Base-by-base conservation (phyloP, 2,797 vertebrate genomes). In the Lagocephalus sceleratus region DNA sequence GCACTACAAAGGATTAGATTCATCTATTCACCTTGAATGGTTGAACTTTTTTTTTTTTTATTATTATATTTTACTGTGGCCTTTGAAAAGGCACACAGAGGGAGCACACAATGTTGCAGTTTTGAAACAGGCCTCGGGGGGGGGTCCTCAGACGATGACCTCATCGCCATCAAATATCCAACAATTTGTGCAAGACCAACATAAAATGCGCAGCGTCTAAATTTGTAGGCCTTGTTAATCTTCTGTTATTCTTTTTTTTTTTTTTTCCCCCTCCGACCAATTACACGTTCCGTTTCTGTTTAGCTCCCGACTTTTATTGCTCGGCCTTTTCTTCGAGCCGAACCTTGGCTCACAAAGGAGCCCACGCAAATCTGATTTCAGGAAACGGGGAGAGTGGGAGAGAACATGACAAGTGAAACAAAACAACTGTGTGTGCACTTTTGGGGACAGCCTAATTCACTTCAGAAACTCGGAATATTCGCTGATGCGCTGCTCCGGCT, bases 401-500 rank as follows among this genome's bases (percentile, higher is more conserved):
- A 65, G 68, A 81, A 76, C 79, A 84, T 65, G 67, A 79, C 73
- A 76, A 78, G 70, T 68, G 71, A 60, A 78, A 78, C 72, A 87
- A 85, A 89, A 88, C 75, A 72, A 84, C 82, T 61, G 71, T 43
- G 68, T 63, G 54, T 75, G 84, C 80, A 85, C 79, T 87, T 88
- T 84, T 84, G 78, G 76, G 75, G 78, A 76, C 63, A 76, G 74
- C 66, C 68, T 86, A 88, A 88, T 84, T 87, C 79, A 82, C 78
- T 89, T 88, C 68, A 78, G 76, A 87, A 85, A 87, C 57, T 82
- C 67, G 61, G 82, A 87, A 82, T 90, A 88, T 85, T 83, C 71
- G 85, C 85, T 84, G 85, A 87, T 88, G 84, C 84, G 81, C 83
- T 55, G 76, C 72, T 66, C 76, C 70, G 63, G 78, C 66, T 84